Percentiles rank a stretch among this genome's conserved stretches.
Evolutionary conservation across 1,140 invertebrate species (phyloP).

Genomic region (Halyomorpha halys): DNA sequence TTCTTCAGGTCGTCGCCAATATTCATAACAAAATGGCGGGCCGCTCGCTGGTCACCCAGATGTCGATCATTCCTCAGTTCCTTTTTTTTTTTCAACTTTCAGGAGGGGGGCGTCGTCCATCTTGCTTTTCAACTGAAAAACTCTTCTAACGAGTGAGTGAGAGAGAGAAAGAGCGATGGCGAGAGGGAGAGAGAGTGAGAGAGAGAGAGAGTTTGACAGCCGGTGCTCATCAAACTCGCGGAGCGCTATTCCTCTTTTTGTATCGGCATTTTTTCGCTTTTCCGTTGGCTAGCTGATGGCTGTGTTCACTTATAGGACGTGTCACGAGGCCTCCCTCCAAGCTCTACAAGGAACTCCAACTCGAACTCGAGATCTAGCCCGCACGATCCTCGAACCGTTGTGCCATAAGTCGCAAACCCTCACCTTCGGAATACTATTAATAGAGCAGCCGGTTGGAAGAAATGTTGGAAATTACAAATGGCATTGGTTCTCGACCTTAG

Average conservation of each 20-base stretch:
- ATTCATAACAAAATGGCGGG: conserved; percentile 17
- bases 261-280: not conserved
- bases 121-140: conserved; percentile 13
- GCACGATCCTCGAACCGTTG: too few species aligned
- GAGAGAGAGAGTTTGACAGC: conserved; percentile 4
- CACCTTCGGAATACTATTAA: too few species aligned
- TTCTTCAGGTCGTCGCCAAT: not conserved
- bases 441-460: too few species aligned
- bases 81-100: not conserved
- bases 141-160: conserved; percentile 10
- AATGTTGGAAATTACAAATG: too few species aligned
- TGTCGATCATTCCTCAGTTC: conserved; percentile 10
- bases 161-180: conserved; percentile 7
- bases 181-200: conserved; percentile 13
- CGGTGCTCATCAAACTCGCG: not conserved
- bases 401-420: too few species aligned
- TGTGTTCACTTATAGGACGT: too few species aligned
- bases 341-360: too few species aligned
- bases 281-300: too few species aligned
- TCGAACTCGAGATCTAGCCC: too few species aligned
- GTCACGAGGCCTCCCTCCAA: too few species aligned
- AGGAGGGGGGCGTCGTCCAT: conserved; percentile 5
- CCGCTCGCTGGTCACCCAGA: not conserved
- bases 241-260: not conserved
- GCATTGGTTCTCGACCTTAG: too few species aligned